These are phyloP conservation scores for Otis tarda DNA, from an alignment of 2,113 vertebrate species.

Conservation along the genomic window DNA sequence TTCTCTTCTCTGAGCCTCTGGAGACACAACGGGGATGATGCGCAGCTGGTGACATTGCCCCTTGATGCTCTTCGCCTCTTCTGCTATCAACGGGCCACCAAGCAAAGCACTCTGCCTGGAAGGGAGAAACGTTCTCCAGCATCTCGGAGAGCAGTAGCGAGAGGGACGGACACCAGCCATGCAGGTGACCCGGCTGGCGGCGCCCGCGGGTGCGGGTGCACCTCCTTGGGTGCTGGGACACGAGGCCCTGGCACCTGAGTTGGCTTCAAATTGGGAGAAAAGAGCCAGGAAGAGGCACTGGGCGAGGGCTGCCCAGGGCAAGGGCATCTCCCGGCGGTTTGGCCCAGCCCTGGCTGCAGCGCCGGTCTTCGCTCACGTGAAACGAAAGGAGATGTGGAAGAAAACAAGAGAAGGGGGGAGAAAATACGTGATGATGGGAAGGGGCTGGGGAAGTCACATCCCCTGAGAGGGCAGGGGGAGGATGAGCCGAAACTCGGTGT, in stretches of 20 bases:
- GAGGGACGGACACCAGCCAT: neutral
- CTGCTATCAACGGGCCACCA: too few relatives aligned
- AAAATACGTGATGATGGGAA: neutral
- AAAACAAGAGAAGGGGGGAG: neutral
- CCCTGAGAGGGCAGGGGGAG: neutral
- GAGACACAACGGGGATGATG: too few relatives aligned
- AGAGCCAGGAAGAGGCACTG: neutral
- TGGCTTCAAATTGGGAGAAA: neutral
- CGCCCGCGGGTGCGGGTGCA: neutral
- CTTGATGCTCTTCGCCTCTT: too few relatives aligned
- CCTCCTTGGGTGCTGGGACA: neutral
- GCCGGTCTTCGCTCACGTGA: neutral
- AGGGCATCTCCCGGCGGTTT: neutral
- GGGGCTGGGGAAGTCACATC: too few relatives aligned
- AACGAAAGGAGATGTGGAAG: neutral
- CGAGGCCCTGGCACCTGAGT: neutral
- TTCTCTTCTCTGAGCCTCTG: too few relatives aligned
- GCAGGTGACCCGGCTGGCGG: neutral
- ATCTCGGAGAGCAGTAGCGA: neutral
- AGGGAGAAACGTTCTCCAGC: neutral
- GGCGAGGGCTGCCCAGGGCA: neutral
- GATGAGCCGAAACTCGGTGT: accelerated
- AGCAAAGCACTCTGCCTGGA: neutral
- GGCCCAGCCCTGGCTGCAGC: neutral
- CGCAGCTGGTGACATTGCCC: too few relatives aligned